Evolutionary conservation across 2,888 invertebrate species (phyloP).

Genomic region (Caenorhabditis afra): DNA sequence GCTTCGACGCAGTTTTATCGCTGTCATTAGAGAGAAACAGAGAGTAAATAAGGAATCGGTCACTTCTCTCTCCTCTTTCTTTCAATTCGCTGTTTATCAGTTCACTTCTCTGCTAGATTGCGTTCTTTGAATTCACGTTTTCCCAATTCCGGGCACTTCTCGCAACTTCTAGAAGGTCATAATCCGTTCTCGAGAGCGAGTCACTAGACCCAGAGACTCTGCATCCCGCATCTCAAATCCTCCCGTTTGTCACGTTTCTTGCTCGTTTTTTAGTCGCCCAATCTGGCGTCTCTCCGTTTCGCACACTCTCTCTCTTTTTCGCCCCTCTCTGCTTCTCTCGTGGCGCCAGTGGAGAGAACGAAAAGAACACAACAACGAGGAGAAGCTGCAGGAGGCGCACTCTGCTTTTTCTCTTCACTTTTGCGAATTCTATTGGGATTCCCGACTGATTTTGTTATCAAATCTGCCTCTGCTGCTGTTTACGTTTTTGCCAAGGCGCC

Average conservation of each 20-base stretch:
- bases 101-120: conserved; percentile 19
- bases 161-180: not conserved
- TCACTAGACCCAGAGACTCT: too few species aligned
- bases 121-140: conserved; percentile 15
- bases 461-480: too few species aligned
- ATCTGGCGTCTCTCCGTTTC: conserved; percentile 15
- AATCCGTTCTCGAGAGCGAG: too few species aligned
- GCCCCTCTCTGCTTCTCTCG: conserved; percentile 9
- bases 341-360: not conserved
- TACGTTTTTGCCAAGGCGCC: too few species aligned
- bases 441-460: conserved; percentile 6
- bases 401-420: conserved; percentile 3
- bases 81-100: conserved; percentile 27
- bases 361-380: conserved; percentile 33
- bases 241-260: conserved; percentile 45
- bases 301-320: conserved; percentile 16
- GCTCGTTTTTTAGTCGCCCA: conserved; percentile 41
- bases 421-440: not conserved
- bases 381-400: conserved; percentile 7
- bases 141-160: not conserved
- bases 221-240: conserved; percentile 6
- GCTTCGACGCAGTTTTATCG: conserved; percentile 2
- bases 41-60: conserved; percentile 15
- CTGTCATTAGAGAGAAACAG: conserved; percentile 10
- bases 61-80: conserved; percentile 2